Conservation (phyloP, 1,140 invertebrate genomes). For the Reticulitermes speratus region DNA sequence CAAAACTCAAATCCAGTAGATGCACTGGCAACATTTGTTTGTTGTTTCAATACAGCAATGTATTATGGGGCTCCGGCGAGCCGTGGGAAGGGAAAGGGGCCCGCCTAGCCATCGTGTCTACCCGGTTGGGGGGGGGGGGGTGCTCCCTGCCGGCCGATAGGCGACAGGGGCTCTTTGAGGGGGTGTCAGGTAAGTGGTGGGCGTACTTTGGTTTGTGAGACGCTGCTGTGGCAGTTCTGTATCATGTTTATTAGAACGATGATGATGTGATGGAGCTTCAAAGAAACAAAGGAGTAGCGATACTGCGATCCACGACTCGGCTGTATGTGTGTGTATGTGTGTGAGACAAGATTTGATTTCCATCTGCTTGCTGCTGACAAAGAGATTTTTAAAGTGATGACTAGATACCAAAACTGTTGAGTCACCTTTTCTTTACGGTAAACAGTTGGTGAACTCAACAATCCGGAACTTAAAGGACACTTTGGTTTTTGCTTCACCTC, state of each 20-base stretch:
- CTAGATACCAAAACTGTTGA: slow-evolving; percentile 36
- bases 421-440: slow-evolving; percentile 30
- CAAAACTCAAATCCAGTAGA: slow-evolving; percentile 35
- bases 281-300: slow-evolving; percentile 33
- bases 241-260: neutral
- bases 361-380: slow-evolving; percentile 36
- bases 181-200: neutral
- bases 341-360: slow-evolving; percentile 34
- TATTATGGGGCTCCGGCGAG: neutral
- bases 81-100: slow-evolving; percentile 6
- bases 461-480: slow-evolving; percentile 37
- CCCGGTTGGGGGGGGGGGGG: neutral
- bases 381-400: slow-evolving; percentile 35
- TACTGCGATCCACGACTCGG: slow-evolving; percentile 29
- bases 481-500: slow-evolving; percentile 36
- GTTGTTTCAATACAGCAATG: slow-evolving; percentile 24
- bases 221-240: neutral
- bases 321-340: slow-evolving; percentile 21
- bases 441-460: slow-evolving; percentile 33
- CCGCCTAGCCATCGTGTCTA: neutral
- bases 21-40: slow-evolving; percentile 35
- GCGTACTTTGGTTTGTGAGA: slow-evolving; percentile 6
- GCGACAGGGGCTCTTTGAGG: neutral
- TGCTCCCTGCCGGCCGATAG: neutral
- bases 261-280: slow-evolving; percentile 29